Percentiles rank a stretch among this genome's conserved stretches.
These are phyloP conservation scores for Diprion similis DNA, from an alignment of 1,140 invertebrate species.

Conservation along the genomic window DNA sequence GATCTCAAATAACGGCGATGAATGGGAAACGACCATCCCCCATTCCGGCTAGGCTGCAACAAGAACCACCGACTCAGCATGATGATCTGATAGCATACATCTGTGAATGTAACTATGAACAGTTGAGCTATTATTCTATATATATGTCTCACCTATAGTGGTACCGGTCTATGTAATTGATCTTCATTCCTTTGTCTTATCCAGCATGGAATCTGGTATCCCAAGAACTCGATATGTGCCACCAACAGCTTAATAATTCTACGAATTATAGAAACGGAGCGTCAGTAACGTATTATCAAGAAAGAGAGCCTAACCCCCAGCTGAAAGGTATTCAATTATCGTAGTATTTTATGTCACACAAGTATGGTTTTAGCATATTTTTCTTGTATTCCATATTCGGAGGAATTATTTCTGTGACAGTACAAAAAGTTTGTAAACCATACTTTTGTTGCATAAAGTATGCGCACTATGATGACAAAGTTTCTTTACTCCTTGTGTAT, in stretches of 20 bases:
- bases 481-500: too few species aligned
- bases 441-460: too few species aligned
- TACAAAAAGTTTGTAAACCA: too few species aligned
- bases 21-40: conserved; percentile 58
- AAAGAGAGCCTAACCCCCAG: conserved; percentile 58
- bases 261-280: conserved; percentile 54
- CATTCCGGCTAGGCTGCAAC: conserved; percentile 51
- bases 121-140: not conserved
- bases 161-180: too few species aligned
- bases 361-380: too few species aligned
- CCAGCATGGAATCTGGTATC: conserved; percentile 60
- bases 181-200: conserved; percentile 23
- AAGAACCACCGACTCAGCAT: conserved; percentile 58
- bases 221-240: conserved; percentile 54
- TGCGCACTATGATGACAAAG: too few species aligned
- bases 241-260: conserved; percentile 47
- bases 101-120: conserved; percentile 55
- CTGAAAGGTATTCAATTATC: conserved; percentile 51
- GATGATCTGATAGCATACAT: conserved; percentile 65
- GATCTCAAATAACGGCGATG: conserved; percentile 55
- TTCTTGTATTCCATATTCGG: too few species aligned
- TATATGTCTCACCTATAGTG: not conserved
- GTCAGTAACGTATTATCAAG: conserved; percentile 59
- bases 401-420: too few species aligned
- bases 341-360: not conserved